Conservation (phyloP, 30 jellyfish, hydroid and myxozoan genomes). For the Cassiopea andromeda region DNA sequence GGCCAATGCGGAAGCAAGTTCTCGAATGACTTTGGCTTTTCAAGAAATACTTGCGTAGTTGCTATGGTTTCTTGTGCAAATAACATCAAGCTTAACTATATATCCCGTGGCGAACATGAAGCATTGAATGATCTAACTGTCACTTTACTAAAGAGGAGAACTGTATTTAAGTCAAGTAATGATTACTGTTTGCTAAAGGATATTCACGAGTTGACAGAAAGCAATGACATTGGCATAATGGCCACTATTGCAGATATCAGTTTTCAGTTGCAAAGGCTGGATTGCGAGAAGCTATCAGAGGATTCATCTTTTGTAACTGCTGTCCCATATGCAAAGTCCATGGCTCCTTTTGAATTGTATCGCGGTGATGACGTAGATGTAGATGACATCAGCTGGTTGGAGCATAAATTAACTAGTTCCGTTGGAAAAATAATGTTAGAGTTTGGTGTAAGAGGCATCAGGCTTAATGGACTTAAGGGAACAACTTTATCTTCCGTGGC, state of each 20-base stretch:
- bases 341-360: conserved; percentile 73
- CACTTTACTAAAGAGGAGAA: conserved; percentile 52
- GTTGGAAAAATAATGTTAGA: conserved; percentile 89
- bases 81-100: conserved; percentile 30
- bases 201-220: conserved; percentile 32
- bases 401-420: conserved; percentile 56
- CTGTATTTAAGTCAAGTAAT: conserved; percentile 21
- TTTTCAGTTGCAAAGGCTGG: conserved; percentile 78
- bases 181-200: conserved; percentile 20
- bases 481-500: not conserved
- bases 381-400: conserved; percentile 75
- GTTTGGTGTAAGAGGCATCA: conserved; percentile 58
- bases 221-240: conserved; percentile 26
- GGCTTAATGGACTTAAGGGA: conserved; percentile 1
- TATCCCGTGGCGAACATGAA: conserved; percentile 39
- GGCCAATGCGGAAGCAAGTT: conserved; percentile 93
- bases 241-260: conserved; percentile 37
- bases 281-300: conserved; percentile 72
- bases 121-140: conserved; percentile 53
- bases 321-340: conserved; percentile 68
- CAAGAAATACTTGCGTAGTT: conserved; percentile 54
- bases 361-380: conserved; percentile 81
- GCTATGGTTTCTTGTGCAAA: conserved; percentile 70
- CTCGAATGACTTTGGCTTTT: conserved; percentile 72
- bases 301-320: conserved; percentile 65